phyloP scores from a whole-genome alignment of 2,113 vertebrate species.

The Tetrao urogallus region DNA sequence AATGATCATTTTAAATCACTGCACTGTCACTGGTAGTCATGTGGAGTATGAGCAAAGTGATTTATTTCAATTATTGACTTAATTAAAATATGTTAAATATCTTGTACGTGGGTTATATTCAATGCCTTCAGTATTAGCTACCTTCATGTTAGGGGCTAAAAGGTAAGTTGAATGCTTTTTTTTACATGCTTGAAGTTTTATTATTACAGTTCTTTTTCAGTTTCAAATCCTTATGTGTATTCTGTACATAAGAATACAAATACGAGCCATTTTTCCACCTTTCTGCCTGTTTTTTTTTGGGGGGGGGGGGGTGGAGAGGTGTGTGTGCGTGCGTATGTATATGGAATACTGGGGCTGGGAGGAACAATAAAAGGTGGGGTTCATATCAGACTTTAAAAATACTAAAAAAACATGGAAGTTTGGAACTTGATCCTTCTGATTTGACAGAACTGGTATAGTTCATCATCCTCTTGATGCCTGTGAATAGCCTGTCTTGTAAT shows the following conservation, averaged over 20 bases:
- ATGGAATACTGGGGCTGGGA: not conserved
- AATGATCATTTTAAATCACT: not conserved
- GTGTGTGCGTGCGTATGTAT: not conserved
- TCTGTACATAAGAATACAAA: not conserved
- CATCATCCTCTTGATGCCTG: not conserved
- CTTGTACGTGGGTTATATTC: not conserved
- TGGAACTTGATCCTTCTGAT: not conserved
- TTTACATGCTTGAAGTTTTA: not conserved
- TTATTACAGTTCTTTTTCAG: not conserved
- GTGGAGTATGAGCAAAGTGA: not conserved
- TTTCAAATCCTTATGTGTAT: not conserved
- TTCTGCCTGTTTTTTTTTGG: not conserved
- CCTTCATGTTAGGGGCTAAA: not conserved
- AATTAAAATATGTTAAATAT: not conserved
- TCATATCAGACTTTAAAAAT: not conserved
- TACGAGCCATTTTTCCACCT: not conserved
- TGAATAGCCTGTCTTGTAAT: not conserved
- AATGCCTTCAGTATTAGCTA: not conserved
- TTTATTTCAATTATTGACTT: not conserved
- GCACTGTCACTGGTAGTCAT: not conserved
- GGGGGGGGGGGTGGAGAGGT: too few species aligned
- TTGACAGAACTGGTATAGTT: not conserved
- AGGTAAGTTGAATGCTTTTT: not conserved
- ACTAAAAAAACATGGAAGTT: not conserved
- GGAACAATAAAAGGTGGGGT: not conserved